Percentiles rank a stretch among this genome's conserved stretches.
These are phyloP conservation scores for Drosophila micromelanica DNA, from an alignment of 1,140 invertebrate genomes.

Conservation along the genomic window DNA sequence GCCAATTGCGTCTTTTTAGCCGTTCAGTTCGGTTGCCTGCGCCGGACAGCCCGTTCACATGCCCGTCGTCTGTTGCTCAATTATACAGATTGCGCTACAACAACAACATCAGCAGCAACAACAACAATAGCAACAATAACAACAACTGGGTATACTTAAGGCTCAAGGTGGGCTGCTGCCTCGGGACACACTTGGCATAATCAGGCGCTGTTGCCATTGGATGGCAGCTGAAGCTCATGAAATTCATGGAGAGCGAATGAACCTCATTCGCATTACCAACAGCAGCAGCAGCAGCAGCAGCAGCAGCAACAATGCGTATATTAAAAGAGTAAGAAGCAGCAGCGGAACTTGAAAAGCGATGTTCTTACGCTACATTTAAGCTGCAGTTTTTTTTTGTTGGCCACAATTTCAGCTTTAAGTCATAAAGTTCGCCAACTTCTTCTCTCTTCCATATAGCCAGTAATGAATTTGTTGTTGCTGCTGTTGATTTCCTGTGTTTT, in stretches of 20 bases:
- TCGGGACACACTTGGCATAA: slow-evolving; percentile 60
- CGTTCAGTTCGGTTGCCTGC: slow-evolving; percentile 41
- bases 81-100: slow-evolving; percentile 64
- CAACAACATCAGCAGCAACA: slow-evolving; percentile 24
- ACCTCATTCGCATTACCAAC: slow-evolving; percentile 39
- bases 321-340: slow-evolving; percentile 1
- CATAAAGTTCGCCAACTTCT: neutral
- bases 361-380: slow-evolving; percentile 32
- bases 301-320: neutral
- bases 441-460: too few species aligned
- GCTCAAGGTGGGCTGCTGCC: slow-evolving; percentile 30
- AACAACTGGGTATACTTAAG: slow-evolving; percentile 1
- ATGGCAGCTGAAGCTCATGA: slow-evolving; percentile 53
- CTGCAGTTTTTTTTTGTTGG: slow-evolving; percentile 9
- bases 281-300: slow-evolving; percentile 2
- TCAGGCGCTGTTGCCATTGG: slow-evolving; percentile 59
- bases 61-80: slow-evolving; percentile 50
- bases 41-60: slow-evolving; percentile 25
- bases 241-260: slow-evolving; percentile 64
- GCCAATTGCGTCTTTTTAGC: slow-evolving; percentile 57
- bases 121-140: slow-evolving; percentile 5
- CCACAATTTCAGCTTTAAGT: slow-evolving; percentile 8
- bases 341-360: neutral
- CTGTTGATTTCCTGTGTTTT: slow-evolving; percentile 70
- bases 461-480: slow-evolving; percentile 33